Base-by-base conservation (phyloP, 2,113 vertebrate species). In the Psittacus erithacus region DNA sequence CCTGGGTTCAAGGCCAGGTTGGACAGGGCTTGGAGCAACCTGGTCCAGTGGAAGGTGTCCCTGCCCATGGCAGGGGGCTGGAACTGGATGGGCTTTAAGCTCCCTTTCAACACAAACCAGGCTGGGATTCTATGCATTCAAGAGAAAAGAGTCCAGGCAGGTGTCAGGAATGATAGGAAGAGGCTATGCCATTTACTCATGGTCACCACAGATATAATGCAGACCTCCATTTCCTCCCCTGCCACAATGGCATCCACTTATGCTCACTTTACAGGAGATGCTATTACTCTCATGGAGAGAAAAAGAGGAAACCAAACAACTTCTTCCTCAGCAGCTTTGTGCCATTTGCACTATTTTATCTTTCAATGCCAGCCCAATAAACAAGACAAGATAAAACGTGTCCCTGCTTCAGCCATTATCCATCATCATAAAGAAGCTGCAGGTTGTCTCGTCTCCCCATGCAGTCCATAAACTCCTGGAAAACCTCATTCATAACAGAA, bases 401-500 rank as follows among this genome's bases (percentile, higher is more conserved):
- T 57, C 78, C 27, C 76, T 64, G 60, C 38, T 50, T 39, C 73
- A 39, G 62, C 50, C 0, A 0, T 59, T 62, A 92, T 89, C 95
- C 81, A 65, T 95, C 91, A 87, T 87, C 89, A 29, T 84, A 79
- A 94, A 79, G 91, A 87, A 91, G 57, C 74, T 82, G 89, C 74
- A 62, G 78, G 74, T 82, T 89, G 70, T 79, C 87, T 95, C 0
- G 0, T 71, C 53, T 87, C 74, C 57, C 69, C 2, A 1, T 68
- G 84, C 69, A 85, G 77, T 71, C 49, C 70, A 94, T 91, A 95
- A 95, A 95, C 78, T 93, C 78, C 67, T n/a, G 28, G 82, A 52
- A 67, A 87, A 38, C 67, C 87, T 95, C 95, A 92, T 95, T 93
- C 84, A 82, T 92, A 93, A 95, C 70, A 65, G 74, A 52, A 92